These are phyloP conservation scores for Dendrocincla tyrannina DNA, from an alignment of 2,797 vertebrate genomes.

Conservation along the genomic window DNA sequence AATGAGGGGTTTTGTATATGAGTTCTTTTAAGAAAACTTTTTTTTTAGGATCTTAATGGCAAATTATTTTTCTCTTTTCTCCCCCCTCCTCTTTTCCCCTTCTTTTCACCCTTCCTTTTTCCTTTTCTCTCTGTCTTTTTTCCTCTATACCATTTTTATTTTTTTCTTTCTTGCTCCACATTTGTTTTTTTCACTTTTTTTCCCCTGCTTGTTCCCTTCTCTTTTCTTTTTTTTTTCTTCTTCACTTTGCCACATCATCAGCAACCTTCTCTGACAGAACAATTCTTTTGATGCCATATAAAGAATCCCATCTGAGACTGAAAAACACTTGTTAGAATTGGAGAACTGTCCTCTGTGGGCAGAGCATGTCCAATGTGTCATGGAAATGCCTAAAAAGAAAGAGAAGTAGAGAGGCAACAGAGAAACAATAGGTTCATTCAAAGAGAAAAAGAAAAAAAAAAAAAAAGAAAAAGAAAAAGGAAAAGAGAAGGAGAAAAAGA, in stretches of 20 bases:
- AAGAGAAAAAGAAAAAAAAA: not conserved
- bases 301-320: not conserved
- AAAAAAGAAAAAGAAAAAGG: no score
- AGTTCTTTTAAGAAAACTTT: not conserved
- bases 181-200: not conserved
- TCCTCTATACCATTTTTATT: not conserved
- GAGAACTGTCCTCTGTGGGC: not conserved
- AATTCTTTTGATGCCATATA: not conserved
- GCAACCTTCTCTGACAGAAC: not conserved
- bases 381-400: not conserved
- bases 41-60: not conserved
- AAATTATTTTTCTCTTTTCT: not conserved
- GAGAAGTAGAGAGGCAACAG: not conserved
- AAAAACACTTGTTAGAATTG: not conserved
- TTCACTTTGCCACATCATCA: not conserved
- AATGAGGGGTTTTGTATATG: not conserved
- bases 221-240: not conserved
- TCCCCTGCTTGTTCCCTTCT: not conserved
- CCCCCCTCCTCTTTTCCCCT: fast-evolving
- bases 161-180: no score
- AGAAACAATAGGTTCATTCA: not conserved
- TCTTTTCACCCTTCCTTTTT: not conserved
- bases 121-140: not conserved
- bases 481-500: no score
- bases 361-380: not conserved